Conservation (phyloP, 2,888 invertebrate species). For the Metalampra italica region DNA sequence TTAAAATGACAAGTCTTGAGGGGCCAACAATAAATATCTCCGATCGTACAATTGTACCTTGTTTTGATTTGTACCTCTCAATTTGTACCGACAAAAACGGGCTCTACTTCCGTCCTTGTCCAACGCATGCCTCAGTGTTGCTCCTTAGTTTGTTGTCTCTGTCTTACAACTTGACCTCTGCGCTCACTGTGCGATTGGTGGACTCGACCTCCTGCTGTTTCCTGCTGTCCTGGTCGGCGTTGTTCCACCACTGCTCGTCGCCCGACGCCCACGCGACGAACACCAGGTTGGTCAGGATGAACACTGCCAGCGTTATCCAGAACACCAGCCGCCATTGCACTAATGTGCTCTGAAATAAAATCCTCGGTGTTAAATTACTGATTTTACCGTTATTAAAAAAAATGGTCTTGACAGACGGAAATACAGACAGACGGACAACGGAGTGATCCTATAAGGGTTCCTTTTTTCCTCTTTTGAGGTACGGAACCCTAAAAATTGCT, state of each 20-base stretch:
- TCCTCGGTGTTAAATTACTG: not conserved
- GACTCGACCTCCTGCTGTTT: slow-evolving; percentile 51
- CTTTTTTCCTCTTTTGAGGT: too few species aligned
- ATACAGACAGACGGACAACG: too few species aligned
- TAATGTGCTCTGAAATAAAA: slow-evolving; percentile 74
- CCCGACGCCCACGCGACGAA: slow-evolving; percentile 87
- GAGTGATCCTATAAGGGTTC: too few species aligned
- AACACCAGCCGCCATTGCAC: slow-evolving; percentile 88
- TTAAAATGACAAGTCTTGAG: too few species aligned
- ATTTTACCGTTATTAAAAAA: too few species aligned
- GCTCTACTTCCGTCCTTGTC: not conserved
- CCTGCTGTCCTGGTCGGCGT: slow-evolving; percentile 50
- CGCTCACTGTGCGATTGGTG: slow-evolving; percentile 44
- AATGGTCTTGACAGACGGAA: too few species aligned
- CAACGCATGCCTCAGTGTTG: not conserved
- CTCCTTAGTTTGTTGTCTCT: not conserved
- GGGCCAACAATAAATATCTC: too few species aligned
- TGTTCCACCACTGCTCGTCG: slow-evolving; percentile 89
- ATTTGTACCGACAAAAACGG: not conserved
- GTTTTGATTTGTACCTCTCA: not conserved
- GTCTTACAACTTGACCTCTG: slow-evolving; percentile 51
- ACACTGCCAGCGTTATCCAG: slow-evolving; percentile 87
- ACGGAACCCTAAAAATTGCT: too few species aligned
- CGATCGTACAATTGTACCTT: too few species aligned
- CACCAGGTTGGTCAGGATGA: slow-evolving; percentile 83